Evolutionary conservation across 2,888 invertebrate species (phyloP).

Genomic region (Trachelus stipa): DNA sequence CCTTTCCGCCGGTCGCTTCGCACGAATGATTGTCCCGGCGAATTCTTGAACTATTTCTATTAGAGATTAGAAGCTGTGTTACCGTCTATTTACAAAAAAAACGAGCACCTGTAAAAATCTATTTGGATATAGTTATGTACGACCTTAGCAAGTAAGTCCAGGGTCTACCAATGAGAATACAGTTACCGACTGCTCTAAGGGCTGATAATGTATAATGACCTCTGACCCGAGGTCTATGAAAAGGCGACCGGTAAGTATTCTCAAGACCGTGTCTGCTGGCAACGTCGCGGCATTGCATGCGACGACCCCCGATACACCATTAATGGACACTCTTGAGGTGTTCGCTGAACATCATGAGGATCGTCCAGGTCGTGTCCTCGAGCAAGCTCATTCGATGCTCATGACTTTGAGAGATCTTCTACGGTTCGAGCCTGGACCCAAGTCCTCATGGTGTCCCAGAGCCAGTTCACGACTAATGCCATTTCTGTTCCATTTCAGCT

Average conservation of each 20-base stretch:
- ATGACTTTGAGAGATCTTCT: neutral
- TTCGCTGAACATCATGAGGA: constrained; percentile 43
- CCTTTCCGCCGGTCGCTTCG: neutral
- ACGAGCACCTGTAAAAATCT: neutral
- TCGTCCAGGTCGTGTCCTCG: constrained; percentile 6
- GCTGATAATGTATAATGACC: neutral
- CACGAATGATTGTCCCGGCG: neutral
- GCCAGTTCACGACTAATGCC: neutral
- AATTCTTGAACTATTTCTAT: neutral
- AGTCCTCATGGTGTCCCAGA: neutral
- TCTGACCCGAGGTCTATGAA: neutral
- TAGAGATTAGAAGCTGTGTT: neutral
- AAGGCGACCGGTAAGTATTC: neutral
- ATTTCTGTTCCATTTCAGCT: constrained; percentile 72
- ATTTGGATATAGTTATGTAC: neutral
- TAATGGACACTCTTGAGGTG: constrained; percentile 57
- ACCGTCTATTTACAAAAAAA: neutral
- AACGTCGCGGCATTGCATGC: constrained; percentile 58
- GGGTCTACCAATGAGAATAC: neutral
- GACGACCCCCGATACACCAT: constrained; percentile 45
- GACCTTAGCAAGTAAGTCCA: neutral
- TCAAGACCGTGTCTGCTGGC: constrained; percentile 36
- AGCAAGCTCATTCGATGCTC: neutral
- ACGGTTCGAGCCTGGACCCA: neutral
- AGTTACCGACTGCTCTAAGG: neutral